Evolutionary conservation across 2,797 vertebrate species (phyloP).

Genomic region (Scolopax bukidnonensis): DNA sequence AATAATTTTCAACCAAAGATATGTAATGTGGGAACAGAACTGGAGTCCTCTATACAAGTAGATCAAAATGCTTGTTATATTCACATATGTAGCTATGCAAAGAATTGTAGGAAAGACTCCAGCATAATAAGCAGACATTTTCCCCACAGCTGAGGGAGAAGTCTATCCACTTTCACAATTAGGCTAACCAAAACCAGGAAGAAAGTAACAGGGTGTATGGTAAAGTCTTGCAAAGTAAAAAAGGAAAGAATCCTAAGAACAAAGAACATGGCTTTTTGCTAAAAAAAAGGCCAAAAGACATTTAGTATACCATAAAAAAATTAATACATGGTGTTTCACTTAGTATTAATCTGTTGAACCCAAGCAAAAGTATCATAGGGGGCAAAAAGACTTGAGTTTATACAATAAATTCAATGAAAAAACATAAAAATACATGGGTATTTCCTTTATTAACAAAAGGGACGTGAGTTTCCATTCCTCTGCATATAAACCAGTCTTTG

Average conservation of each 20-base stretch:
- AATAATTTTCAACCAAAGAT: background rate
- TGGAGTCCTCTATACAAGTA: background rate
- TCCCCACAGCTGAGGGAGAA: background rate
- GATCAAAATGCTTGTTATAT: slow-evolving; percentile 14
- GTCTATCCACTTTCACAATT: background rate
- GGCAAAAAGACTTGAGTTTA: background rate
- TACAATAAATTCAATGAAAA: background rate
- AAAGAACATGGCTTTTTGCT: background rate
- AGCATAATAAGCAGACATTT: background rate
- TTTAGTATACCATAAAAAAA: background rate
- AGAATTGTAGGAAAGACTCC: background rate
- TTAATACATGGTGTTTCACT: background rate
- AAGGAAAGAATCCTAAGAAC: background rate
- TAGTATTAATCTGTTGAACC: background rate
- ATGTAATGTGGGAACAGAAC: slow-evolving; percentile 16
- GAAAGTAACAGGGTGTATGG: background rate
- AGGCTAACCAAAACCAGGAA: background rate
- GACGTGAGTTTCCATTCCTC: background rate
- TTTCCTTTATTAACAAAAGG: background rate
- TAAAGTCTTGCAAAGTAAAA: background rate
- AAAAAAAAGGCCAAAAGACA: background rate
- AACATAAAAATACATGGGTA: background rate
- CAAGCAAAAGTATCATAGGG: background rate
- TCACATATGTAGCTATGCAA: background rate
- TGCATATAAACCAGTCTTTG: background rate